These are phyloP conservation scores for Yponomeuta cagnagella DNA, from an alignment of 2,888 invertebrate genomes.

Conservation along the genomic window DNA sequence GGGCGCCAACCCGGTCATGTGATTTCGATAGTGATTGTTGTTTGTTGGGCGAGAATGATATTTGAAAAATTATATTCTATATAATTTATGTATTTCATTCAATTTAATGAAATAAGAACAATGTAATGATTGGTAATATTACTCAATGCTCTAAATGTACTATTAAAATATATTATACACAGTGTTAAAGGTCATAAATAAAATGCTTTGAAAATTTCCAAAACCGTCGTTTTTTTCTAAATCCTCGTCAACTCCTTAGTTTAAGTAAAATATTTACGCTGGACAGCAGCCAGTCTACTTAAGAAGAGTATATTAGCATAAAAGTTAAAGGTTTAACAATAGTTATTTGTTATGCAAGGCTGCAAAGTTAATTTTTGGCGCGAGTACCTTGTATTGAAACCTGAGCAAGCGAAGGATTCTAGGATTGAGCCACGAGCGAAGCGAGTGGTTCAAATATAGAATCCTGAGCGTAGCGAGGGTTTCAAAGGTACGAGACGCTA, in stretches of 20 bases:
- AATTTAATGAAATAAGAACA: constrained; percentile 71
- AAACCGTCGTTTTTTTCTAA: constrained; percentile 50
- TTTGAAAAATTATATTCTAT: constrained; percentile 65
- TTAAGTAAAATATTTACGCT: no score
- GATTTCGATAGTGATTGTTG: constrained; percentile 69
- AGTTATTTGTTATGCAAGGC: no score
- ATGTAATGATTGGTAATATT: constrained; percentile 77
- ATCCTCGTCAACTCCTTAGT: neutral
- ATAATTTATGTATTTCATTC: constrained; percentile 73
- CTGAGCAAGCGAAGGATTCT: no score
- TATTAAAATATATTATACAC: constrained; percentile 77
- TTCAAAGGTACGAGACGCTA: no score
- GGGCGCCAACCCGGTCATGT: constrained; percentile 34
- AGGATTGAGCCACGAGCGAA: no score
- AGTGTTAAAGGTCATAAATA: constrained; percentile 77
- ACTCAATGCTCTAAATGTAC: constrained; percentile 77
- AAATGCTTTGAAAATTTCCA: constrained; percentile 76
- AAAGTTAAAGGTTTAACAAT: no score
- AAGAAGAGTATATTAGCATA: no score
- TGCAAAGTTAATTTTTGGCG: no score
- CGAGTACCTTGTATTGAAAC: no score
- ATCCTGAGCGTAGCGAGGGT: no score
- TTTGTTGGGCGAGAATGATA: constrained; percentile 69
- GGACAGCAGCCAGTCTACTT: no score
- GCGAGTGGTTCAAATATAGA: no score